A percentile compares a stretch with the other conserved stretches of the same genome.
These are phyloP conservation scores for Saguinus midas DNA, from an alignment of 2,113 vertebrate species.

Conservation along the genomic window DNA sequence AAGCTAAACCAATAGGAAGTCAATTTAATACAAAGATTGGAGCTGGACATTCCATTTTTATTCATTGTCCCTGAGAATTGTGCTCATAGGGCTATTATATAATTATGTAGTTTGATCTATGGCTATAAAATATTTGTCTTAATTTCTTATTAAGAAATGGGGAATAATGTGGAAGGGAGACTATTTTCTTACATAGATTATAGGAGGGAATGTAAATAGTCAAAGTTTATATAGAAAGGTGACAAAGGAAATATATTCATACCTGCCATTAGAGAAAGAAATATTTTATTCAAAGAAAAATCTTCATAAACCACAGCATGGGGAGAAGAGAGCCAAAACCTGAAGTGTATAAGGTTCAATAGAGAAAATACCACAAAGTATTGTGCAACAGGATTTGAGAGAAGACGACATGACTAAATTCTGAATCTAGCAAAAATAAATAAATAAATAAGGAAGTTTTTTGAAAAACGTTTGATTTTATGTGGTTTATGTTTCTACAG, in stretches of 20 bases:
- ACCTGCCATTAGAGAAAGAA: background rate
- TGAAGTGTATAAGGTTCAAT: background rate
- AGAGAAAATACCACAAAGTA: background rate
- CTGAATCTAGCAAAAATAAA: constrained; percentile 4
- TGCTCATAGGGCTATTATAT: background rate
- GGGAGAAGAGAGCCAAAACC: background rate
- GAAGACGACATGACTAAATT: background rate
- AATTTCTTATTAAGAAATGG: background rate
- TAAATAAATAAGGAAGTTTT: background rate
- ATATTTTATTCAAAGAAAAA: background rate
- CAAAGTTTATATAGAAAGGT: background rate
- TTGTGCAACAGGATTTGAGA: background rate
- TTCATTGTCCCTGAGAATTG: background rate
- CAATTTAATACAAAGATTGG: background rate
- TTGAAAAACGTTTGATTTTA: background rate
- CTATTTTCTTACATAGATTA: background rate
- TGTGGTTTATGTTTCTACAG: background rate
- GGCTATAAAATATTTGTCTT: background rate
- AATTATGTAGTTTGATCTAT: background rate
- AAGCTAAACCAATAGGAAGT: constrained; percentile 4
- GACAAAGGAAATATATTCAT: background rate
- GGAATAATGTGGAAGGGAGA: background rate
- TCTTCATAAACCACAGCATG: background rate
- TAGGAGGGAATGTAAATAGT: background rate
- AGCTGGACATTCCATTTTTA: background rate